Percentiles rank a stretch among this genome's conserved stretches.
phyloP scores from a whole-genome alignment of 2,113 vertebrate species.

The Arenaria interpres region DNA sequence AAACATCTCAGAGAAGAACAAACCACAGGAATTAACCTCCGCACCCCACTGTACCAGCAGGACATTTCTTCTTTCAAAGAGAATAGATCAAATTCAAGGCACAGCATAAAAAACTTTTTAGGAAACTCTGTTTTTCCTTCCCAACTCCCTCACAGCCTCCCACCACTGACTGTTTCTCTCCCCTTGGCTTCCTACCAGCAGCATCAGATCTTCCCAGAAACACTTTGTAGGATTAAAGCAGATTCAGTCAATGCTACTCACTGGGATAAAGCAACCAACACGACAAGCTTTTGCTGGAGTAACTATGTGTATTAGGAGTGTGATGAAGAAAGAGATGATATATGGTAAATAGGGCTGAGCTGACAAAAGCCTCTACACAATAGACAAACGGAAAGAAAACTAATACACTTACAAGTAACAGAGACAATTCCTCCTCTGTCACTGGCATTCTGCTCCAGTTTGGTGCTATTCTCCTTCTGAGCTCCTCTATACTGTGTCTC shows the following conservation, averaged over 20 bases:
- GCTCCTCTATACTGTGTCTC: neutral
- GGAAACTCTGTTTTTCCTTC: neutral
- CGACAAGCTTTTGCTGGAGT: neutral
- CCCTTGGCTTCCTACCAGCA: neutral
- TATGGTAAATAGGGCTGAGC: neutral
- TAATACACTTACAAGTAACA: neutral
- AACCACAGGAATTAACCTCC: neutral
- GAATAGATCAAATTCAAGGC: neutral
- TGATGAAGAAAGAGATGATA: neutral
- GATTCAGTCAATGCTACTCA: neutral
- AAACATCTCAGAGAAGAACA: neutral
- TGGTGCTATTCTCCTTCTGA: neutral
- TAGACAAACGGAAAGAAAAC: neutral
- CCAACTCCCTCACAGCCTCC: neutral
- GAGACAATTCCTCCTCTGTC: neutral
- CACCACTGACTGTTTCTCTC: neutral
- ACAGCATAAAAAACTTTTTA: neutral
- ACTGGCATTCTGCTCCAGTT: neutral
- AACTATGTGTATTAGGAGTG: neutral
- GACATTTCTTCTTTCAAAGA: neutral
- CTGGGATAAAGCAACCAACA: neutral
- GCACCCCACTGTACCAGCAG: neutral
- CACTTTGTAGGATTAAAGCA: neutral
- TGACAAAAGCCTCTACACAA: neutral
- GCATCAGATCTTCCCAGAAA: neutral